phyloP scores from a whole-genome alignment of 2,888 invertebrate species.

The Platycnemis pennipes region DNA sequence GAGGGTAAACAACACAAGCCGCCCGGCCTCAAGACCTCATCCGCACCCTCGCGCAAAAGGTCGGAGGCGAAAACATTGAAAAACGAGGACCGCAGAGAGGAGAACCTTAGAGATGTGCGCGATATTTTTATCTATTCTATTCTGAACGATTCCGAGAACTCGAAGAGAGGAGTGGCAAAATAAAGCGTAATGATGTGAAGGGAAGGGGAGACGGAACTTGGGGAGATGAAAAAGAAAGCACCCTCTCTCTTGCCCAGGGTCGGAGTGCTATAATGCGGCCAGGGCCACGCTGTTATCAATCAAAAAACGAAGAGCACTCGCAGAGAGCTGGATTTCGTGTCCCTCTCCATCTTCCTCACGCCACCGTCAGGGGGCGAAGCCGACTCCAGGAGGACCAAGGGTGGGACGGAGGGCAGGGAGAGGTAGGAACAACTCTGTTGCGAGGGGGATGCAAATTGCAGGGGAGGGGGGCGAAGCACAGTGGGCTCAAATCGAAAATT shows the following conservation, averaged over 20 bases:
- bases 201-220: not conserved
- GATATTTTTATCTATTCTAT: not conserved
- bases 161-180: not conserved
- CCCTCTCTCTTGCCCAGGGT: not conserved
- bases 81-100: too few relatives aligned
- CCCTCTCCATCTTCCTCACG: constrained; percentile 12
- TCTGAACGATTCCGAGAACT: not conserved
- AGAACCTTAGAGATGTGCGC: not conserved
- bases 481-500: too few relatives aligned
- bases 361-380: not conserved
- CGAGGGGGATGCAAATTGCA: not conserved
- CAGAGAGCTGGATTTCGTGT: not conserved
- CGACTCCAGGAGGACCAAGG: not conserved
- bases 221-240: not conserved
- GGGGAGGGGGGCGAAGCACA: too few relatives aligned
- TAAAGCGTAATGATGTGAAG: not conserved
- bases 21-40: not conserved
- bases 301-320: not conserved
- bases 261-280: not conserved
- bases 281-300: not conserved
- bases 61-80: not conserved
- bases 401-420: not conserved
- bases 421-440: not conserved
- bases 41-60: not conserved
- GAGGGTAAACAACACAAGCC: not conserved